These are phyloP conservation scores for Ethmia dodecea DNA, from an alignment of 2,888 invertebrate species.

Conservation along the genomic window DNA sequence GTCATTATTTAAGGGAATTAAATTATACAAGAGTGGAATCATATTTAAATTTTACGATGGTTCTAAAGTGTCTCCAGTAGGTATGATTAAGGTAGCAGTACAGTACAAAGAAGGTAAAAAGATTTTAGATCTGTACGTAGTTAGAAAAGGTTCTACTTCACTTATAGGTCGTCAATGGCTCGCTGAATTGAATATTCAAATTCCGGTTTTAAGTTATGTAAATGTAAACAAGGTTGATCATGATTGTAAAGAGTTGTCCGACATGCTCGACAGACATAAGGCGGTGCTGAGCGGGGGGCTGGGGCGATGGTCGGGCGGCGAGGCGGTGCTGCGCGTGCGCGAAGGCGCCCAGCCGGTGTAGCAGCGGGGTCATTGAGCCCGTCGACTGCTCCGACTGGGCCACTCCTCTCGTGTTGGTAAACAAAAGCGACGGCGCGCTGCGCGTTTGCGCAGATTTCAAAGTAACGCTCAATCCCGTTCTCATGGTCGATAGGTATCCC, in stretches of 20 bases:
- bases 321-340: slow-evolving; percentile 1
- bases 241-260: not conserved
- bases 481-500: slow-evolving; percentile 5
- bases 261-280: not conserved
- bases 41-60: slow-evolving; percentile 10
- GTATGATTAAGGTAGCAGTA: slow-evolving; percentile 6
- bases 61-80: slow-evolving; percentile 5
- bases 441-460: slow-evolving; percentile 3
- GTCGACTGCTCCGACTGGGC: slow-evolving; percentile 2
- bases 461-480: slow-evolving; percentile 4
- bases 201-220: not conserved
- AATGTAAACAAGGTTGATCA: not conserved
- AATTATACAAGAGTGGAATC: slow-evolving; percentile 8
- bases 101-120: slow-evolving; percentile 3
- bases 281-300: not conserved
- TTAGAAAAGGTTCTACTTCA: slow-evolving; percentile 8
- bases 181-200: slow-evolving; percentile 8
- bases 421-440: not conserved
- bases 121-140: slow-evolving; percentile 9
- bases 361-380: not conserved
- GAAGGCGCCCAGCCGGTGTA: not conserved
- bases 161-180: slow-evolving; percentile 14
- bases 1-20: slow-evolving; percentile 5
- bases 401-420: slow-evolving; percentile 1
- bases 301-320: not conserved